These are phyloP conservation scores for Antigone vipio DNA, from an alignment of 2,113 vertebrate species.

Conservation along the genomic window DNA sequence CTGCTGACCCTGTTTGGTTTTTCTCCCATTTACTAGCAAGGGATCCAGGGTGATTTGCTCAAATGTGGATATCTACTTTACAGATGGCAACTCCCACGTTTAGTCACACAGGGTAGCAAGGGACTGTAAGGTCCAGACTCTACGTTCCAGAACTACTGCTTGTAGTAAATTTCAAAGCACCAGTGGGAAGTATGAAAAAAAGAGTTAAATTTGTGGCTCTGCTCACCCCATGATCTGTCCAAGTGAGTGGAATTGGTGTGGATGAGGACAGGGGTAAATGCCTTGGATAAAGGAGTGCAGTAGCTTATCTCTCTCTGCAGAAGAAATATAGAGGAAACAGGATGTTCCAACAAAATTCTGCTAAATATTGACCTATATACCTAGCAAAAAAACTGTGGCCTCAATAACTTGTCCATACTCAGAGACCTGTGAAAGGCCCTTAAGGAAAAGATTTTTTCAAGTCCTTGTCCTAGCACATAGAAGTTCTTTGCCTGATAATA, in stretches of 20 bases:
- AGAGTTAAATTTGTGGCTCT: neutral
- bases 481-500: neutral
- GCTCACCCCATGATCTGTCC: neutral
- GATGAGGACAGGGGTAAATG: neutral
- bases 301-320: conserved; percentile 26
- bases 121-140: neutral
- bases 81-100: neutral
- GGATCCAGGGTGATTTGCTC: neutral
- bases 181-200: neutral
- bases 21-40: neutral
- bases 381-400: neutral
- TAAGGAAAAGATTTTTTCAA: neutral
- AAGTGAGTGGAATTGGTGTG: neutral
- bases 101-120: neutral
- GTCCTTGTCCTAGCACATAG: neutral
- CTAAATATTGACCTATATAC: conserved; percentile 17
- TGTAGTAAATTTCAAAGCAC: neutral
- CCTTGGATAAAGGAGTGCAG: neutral
- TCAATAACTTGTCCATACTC: neutral
- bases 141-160: neutral
- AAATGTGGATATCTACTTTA: neutral
- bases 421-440: neutral
- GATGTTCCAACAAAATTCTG: conserved; percentile 26
- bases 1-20: accelerated
- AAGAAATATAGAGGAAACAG: conserved; percentile 1